Evolutionary conservation across 2,113 vertebrate genomes (phyloP), one percentile per base, ranked within the genome.

Genomic region (Astatoreochromis straeleni): DNA sequence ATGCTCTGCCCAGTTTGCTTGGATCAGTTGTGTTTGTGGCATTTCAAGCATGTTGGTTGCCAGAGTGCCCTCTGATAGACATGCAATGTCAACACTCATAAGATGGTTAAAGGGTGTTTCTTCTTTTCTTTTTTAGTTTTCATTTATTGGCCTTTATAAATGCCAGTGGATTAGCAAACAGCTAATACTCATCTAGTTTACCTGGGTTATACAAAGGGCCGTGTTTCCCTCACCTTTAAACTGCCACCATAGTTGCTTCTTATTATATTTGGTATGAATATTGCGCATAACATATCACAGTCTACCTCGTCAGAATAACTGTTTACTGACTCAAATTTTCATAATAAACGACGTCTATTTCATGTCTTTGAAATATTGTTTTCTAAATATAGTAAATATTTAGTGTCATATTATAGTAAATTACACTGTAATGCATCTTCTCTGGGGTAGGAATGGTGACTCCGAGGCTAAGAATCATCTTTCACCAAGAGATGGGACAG

Each of bases 391-490:
- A 31, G 16, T 12, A 2, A 47, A 49, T 29, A 49, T 31, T 19
- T 29, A 11, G 14, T 47, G 21, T 47, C 40, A 11, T 70, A 42
- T 47, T 26, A 45, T 17, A 29, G 68, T 47, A 75, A 47, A 29
- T 47, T 45, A 47, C 17, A 58, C 60, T 81, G 1, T 85, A 35
- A 88, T n/a, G 53, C 78, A 33, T 85, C 9, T 24, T 85, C 54
- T 79, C 7, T 90, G 83, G 47, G 7, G 0, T 2, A 99, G 98
- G 90, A 97, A 89, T 60, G 91, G 94, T 16, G 97, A 98, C 82
- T 85, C 93, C 1, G 97, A 98, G 42, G 81, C 87, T 68, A 97
- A 94, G 70, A 98, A 95, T 88, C 95, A 96, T 58, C 16, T 96
- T 2, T 29, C 96, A 0, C 96, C 94, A 8, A 79, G 91, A 78